Base-by-base conservation (phyloP, 92 coral and sea anemone species). In the Pocillopora grandis region DNA sequence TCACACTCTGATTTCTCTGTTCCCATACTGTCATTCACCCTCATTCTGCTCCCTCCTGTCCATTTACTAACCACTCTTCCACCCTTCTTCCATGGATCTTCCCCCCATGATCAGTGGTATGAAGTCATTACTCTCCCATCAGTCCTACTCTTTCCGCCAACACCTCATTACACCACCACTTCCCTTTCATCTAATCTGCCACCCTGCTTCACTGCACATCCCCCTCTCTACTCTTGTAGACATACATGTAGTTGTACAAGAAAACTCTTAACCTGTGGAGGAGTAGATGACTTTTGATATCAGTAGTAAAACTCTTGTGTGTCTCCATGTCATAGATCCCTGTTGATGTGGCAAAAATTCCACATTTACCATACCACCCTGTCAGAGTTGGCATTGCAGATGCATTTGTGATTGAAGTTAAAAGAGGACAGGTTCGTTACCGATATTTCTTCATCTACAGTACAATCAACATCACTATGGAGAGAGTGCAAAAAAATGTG, bases 311-410 rank as follows among this genome's bases (percentile, higher is more conserved):
- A 1, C 17, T 6, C 19, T 15, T 70, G 20, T 14, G 23, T 49
- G 57, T 33, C 52, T 7, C 37, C 62, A 20, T 62, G 9, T 74
- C 42, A 3, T 42, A 83, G 86, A 55, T 83, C 13, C 92, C 95
- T 48, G 49, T 77, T 12, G 8, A 67, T 15, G 89, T 86, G 75
- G 8, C 55, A 4, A 57, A 57, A 3, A 80, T 88, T 70, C 87
- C 84, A 2, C 58, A 65, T 10, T 31, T 59, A 52, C 17, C 59
- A 19, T n/a, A 62, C 42, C 95, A 91, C 67, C 91, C 92, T 21
- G 95, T 94, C 6, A 92, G 75, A 82, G 92, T 94, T 70, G 98
- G 98, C 31, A 83, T 94, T 13, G 87, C 98, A 9, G 98, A 94
- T 82, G 90, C 98, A 27, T 94, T 86, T 52, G 86, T 83, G 15